These are phyloP conservation scores for Pachydiplax longipennis DNA, from an alignment of 2,888 invertebrate genomes.

Conservation along the genomic window DNA sequence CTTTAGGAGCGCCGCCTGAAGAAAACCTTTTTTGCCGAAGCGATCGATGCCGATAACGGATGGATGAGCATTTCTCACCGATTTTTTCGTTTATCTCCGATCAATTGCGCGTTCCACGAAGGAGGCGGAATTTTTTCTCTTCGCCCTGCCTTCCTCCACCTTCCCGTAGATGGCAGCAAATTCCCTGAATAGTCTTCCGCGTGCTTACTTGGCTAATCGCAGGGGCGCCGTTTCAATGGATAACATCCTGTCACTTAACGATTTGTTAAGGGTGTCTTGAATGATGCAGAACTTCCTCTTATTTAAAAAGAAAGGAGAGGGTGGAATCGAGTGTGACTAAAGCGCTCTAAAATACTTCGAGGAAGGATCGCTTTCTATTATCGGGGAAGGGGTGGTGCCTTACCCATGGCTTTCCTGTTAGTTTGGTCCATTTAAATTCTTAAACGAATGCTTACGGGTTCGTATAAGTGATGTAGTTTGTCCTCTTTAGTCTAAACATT, in stretches of 20 bases:
- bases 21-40: background rate
- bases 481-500: too few relatives aligned
- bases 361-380: background rate
- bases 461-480: too few relatives aligned
- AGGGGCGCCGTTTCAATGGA: background rate
- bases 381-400: background rate
- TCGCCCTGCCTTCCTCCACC: background rate
- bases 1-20: background rate
- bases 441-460: too few relatives aligned
- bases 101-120: background rate
- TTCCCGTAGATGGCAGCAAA: background rate
- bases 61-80: background rate
- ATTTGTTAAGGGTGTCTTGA: conserved; percentile 15
- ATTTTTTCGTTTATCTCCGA: background rate
- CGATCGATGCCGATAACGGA: background rate
- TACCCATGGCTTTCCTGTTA: background rate
- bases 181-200: background rate
- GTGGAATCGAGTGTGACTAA: background rate
- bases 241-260: background rate
- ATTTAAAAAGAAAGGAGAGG: background rate
- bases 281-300: conserved; percentile 14
- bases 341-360: background rate
- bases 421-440: too few relatives aligned
- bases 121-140: background rate
- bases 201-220: conserved; percentile 34